Conservation (phyloP, 2,888 invertebrate species). For the Therioaphis trifolii region DNA sequence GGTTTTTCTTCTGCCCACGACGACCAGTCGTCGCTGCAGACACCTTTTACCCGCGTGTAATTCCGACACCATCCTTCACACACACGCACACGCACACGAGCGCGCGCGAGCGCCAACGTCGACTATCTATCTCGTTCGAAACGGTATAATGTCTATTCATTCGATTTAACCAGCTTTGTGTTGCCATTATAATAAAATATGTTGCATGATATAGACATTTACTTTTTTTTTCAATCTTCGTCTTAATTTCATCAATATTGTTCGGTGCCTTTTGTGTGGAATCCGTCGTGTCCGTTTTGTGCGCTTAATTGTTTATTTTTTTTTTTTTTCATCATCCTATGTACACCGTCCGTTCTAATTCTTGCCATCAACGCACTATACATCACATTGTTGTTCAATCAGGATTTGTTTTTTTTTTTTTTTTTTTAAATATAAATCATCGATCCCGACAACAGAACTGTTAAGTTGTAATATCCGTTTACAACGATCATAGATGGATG, state of each 20-base stretch:
- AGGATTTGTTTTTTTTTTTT: conserved; percentile 13
- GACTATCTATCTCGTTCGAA: background rate
- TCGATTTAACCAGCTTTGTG: conserved; percentile 57
- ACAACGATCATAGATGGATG: conserved; percentile 7
- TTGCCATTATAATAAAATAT: conserved; percentile 27
- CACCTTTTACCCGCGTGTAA: conserved; percentile 26
- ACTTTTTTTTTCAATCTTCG: conserved; percentile 30
- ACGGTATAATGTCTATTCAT: conserved; percentile 57
- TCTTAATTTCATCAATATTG: conserved; percentile 61
- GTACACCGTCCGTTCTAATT: background rate
- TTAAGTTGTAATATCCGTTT: conserved; percentile 35
- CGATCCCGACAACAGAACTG: conserved; percentile 25
- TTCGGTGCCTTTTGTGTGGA: conserved; percentile 44
- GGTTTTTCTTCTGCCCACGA: conserved; percentile 21
- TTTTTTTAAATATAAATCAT: conserved; percentile 31
- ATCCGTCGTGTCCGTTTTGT: conserved; percentile 53
- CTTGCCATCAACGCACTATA: conserved; percentile 10
- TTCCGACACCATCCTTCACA: conserved; percentile 3
- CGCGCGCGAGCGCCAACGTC: too few relatives aligned
- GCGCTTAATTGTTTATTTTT: conserved; percentile 54
- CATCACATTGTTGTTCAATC: conserved; percentile 38
- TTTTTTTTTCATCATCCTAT: background rate
- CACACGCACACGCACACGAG: background rate
- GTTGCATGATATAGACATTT: background rate
- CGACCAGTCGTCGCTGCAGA: background rate